Evolutionary conservation across 2,113 vertebrate genomes (phyloP).

Genomic region (Platysternon megacephalum): DNA sequence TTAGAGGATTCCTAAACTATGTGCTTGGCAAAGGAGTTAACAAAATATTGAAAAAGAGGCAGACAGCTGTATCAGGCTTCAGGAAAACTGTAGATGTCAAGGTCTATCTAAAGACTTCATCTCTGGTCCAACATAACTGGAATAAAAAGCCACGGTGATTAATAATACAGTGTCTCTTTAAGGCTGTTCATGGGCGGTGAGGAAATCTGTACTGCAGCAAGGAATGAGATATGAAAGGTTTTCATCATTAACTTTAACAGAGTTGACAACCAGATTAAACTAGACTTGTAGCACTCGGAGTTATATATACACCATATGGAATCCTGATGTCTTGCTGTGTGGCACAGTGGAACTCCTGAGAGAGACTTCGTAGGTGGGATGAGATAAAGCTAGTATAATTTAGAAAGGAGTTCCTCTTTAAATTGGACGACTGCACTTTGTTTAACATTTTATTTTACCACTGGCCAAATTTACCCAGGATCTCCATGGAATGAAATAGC

Average conservation of each 20-base stretch:
- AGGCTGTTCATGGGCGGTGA: neutral
- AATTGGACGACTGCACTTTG: neutral
- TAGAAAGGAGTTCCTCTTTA: neutral
- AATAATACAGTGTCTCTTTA: constrained; percentile 41
- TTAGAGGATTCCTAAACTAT: neutral
- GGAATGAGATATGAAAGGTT: constrained; percentile 9
- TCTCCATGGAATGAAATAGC: neutral
- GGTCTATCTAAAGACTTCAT: constrained; percentile 34
- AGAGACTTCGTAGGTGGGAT: neutral
- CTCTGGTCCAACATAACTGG: constrained; percentile 29
- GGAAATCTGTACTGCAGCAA: neutral
- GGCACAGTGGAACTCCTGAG: neutral
- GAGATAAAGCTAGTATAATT: neutral
- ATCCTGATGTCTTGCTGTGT: constrained; percentile 4
- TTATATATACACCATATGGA: neutral
- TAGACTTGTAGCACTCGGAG: neutral
- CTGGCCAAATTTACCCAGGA: neutral
- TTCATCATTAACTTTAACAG: constrained; percentile 22
- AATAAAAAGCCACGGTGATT: constrained; percentile 30
- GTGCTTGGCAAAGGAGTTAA: neutral
- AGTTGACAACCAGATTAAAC: constrained; percentile 50
- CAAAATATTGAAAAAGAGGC: constrained; percentile 33
- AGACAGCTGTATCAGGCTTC: constrained; percentile 32
- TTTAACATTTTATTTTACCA: neutral
- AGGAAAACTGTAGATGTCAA: constrained; percentile 9